Base-by-base conservation (phyloP, 2,888 invertebrate genomes). In the Alsophila aescularia region DNA sequence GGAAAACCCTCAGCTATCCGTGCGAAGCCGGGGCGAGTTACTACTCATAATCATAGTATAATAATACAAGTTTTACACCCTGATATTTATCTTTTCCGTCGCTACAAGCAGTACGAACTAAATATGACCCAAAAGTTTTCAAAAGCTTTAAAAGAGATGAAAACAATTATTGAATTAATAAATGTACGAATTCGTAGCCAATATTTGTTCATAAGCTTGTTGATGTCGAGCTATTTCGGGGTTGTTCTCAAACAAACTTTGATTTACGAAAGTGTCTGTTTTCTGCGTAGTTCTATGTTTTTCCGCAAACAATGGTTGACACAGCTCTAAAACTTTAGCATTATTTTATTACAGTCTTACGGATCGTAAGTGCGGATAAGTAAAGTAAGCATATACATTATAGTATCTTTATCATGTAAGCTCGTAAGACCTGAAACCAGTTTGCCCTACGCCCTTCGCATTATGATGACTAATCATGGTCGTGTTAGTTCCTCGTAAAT, bases 401-500 rank as follows among this genome's bases (percentile, higher is more conserved):
- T 29, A 35, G 14, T 24, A 14, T 24, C 8, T 27, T 7, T 37
- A 44, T 34, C n/a, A 40, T 39, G 24, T 52, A 29, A 45, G 14
- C 12, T 32, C 12, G 29, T 36, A 14, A 10, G 21, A 35, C 13
- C 32, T 29, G 41, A 40, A 52, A 47, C 47, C 40, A 47, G 56
- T 51, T 51, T 37, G 14, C 51, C 24, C 48, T 42, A 41, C 9
- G 21, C 24, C 12, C 43, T 60, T n/a, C n/a, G n/a, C n/a, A 58
- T 55, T 53, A 56, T 57, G 54, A 55, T 51, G 50, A 53, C 57
- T 62, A 59, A 56, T 43, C 54, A 42, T 55, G 63, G 56, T 59
- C 66, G 71, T 77, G 79, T 78, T 78, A 69, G 79, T 63, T 63
- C 59, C 63, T 61, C 60, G 63, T 82, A 80, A 78, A 80, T 80